Percentiles rank a stretch among this genome's conserved stretches.
Conservation (phyloP, 1,140 invertebrate species). For the Paracyclopina nana region DNA sequence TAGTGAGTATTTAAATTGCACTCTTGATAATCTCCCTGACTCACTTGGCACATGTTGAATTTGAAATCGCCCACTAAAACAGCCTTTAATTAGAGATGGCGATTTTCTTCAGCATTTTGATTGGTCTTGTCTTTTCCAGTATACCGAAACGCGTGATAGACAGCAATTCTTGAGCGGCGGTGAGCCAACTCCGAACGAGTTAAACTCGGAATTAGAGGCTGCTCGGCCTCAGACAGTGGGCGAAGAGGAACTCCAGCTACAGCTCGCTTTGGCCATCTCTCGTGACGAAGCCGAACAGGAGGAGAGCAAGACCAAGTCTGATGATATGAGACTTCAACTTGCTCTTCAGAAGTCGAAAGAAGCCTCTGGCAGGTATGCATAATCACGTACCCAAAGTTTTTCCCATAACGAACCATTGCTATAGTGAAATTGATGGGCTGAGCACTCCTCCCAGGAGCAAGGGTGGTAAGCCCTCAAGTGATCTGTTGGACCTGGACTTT, state of each 20-base stretch:
- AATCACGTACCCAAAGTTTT: no score
- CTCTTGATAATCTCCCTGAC: neutral
- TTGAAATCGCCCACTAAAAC: neutral
- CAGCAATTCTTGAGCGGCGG: neutral
- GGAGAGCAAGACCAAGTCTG: conserved; percentile 41
- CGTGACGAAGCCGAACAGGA: neutral
- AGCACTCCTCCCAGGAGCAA: no score
- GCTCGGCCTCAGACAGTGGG: neutral
- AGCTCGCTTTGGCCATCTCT: conserved; percentile 1
- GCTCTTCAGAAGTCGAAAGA: conserved; percentile 77
- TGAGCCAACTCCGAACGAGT: neutral
- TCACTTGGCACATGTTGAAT: neutral
- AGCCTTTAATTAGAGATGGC: neutral
- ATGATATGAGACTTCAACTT: conserved; percentile 80
- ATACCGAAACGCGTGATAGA: neutral
- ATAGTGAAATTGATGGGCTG: no score
- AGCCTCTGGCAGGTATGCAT: no score
- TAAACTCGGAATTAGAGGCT: neutral
- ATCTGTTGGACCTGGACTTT: conserved; percentile 57
- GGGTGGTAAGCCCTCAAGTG: no score
- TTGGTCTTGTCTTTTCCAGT: neutral
- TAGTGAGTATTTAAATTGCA: neutral
- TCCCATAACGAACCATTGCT: no score
- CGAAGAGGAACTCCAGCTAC: neutral
- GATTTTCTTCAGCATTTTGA: neutral